Conservation (phyloP, 2,113 vertebrate genomes). For the Lethenteron reissneri region DNA sequence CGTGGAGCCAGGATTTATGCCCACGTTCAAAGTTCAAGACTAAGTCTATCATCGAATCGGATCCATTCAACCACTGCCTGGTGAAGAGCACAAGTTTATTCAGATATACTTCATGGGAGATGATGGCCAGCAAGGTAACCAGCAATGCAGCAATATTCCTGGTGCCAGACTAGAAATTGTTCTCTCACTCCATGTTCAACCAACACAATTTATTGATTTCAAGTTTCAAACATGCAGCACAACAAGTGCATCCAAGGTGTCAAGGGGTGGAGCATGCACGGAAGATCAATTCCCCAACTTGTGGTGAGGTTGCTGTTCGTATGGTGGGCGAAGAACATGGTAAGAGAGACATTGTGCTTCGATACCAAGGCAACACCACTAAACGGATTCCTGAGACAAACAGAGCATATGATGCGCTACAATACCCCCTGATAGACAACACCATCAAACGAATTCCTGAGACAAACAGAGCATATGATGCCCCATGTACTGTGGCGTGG, state of each 20-base stretch:
- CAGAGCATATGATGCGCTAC: background rate
- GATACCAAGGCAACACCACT: constrained; percentile 2
- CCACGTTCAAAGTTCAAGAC: background rate
- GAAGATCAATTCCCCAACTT: background rate
- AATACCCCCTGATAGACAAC: background rate
- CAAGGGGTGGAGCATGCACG: background rate
- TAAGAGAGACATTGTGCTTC: constrained; percentile 2
- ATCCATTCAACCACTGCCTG: constrained; percentile 4
- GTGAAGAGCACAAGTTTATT: background rate
- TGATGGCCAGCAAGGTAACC: constrained; percentile 1
- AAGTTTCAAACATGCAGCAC: constrained; percentile 1
- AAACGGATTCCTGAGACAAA: constrained; percentile 2
- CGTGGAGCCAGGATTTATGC: background rate
- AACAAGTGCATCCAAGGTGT: background rate
- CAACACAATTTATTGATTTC: background rate
- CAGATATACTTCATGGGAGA: background rate
- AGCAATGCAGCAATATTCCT: constrained; percentile 2
- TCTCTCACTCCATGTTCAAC: background rate
- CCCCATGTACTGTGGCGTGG: background rate
- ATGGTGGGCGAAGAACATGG: constrained; percentile 3
- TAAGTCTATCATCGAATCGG: background rate
- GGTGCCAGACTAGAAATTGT: background rate
- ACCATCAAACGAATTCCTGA: constrained; percentile 3
- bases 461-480: background rate
- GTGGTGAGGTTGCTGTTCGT: background rate